Base-by-base conservation (phyloP, 2,888 invertebrate genomes). In the Xestia sexstrigata region DNA sequence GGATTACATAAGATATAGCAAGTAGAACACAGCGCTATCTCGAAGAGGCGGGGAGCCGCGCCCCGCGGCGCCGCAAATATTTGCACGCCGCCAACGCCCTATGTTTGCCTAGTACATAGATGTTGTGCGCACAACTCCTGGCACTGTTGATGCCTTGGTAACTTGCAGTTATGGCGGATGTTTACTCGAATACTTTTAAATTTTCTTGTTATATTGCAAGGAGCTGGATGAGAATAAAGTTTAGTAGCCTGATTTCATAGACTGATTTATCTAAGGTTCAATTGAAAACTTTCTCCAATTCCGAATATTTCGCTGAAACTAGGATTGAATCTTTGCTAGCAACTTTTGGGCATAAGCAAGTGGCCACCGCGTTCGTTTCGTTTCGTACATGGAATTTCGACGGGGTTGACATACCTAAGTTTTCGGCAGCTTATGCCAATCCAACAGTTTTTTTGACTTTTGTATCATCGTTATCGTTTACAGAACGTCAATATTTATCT, bases 31-130 rank as follows among this genome's bases (percentile, higher is more conserved):
- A 86, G 82, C 84, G 86, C 88, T 90, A 90, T 90, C 91, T 91
- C 87, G 84, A 89, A 88, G 89, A 89, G 91, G 90, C 90, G 90
- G 89, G 85, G 86, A 85, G 84, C 84, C 88, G 87, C 91, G 87
- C 87, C 91, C 88, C 89, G 90, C 88, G 84, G 88, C 87, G 87
- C 81, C 84, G 87, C 86, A 93, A 93, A 93, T 93, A 93, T 94
- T 94, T 93, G 92, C 89, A 87, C 91, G 90, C 87, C 91, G 88
- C 92, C 90, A 76, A 82, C 88, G 91, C 91, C 92, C 92, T 88
- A 89, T 93, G 93, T 93, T 93, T 93, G 92, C 92, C 91, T 91
- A 92, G 90, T 92, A 93, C 90, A 89, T 89, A 87, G 85, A 87
- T 86, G 81, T 85, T 85, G 87, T 90, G 79, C 76, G 78, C 88